Percentiles rank a stretch among this genome's conserved stretches.
These are phyloP conservation scores for Spondyliosoma cantharus DNA, from an alignment of 2,797 vertebrate genomes.

Conservation along the genomic window DNA sequence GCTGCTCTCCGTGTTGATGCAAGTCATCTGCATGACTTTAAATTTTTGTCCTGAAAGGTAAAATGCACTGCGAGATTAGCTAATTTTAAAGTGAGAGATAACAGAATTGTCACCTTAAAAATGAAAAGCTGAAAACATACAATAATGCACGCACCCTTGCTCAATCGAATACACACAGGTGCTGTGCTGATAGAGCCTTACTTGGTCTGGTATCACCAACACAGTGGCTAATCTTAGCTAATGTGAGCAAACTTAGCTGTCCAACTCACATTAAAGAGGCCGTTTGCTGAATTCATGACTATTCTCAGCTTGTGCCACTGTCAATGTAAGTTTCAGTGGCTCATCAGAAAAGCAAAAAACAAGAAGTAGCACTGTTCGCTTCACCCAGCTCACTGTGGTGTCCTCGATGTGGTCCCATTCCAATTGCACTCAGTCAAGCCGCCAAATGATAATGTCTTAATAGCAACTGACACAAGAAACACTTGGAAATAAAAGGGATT, in stretches of 20 bases:
- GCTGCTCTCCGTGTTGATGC: slow-evolving; percentile 19
- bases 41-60: slow-evolving; percentile 1
- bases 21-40: slow-evolving; percentile 30
- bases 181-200: neutral
- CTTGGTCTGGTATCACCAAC: neutral
- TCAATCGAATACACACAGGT: neutral
- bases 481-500: neutral
- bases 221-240: neutral
- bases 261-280: neutral
- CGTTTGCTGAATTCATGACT: neutral
- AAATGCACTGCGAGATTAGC: neutral
- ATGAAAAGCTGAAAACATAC: neutral
- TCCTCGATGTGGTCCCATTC: neutral
- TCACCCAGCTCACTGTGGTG: neutral
- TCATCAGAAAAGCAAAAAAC: neutral
- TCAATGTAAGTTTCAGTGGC: neutral
- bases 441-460: neutral
- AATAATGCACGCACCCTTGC: neutral
- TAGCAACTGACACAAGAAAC: neutral
- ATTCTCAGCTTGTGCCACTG: too few relatives aligned
- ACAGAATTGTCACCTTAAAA: neutral
- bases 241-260: neutral
- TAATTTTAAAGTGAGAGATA: neutral
- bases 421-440: neutral
- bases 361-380: neutral